Evolutionary conservation across 92 coral and sea anemone genomes (phyloP).

Genomic region (Epizoanthus ramosus): DNA sequence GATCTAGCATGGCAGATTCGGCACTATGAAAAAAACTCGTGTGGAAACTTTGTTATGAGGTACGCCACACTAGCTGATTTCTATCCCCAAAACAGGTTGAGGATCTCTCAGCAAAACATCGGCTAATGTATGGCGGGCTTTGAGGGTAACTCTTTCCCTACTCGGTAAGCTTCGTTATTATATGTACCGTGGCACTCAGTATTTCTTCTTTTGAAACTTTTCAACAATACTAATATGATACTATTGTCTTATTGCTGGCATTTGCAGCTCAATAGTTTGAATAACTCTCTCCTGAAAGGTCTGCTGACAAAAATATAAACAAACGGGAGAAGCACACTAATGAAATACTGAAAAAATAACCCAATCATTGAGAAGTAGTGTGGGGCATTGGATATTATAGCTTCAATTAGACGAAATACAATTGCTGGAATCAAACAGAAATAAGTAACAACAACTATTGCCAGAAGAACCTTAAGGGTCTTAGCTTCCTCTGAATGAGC

Average conservation of each 20-base stretch:
- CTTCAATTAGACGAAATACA: neutral
- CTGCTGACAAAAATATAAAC: neutral
- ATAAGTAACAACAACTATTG: neutral
- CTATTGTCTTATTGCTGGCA: neutral
- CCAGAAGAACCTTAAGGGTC: neutral
- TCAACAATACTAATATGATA: too few relatives aligned
- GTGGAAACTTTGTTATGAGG: too few relatives aligned
- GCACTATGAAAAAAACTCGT: too few relatives aligned
- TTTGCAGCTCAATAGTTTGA: neutral
- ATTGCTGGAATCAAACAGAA: conserved; percentile 1
- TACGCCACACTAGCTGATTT: too few relatives aligned
- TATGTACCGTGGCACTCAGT: too few relatives aligned
- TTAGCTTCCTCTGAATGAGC: neutral
- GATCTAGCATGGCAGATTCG: too few relatives aligned
- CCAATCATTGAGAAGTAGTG: neutral
- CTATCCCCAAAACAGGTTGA: too few relatives aligned
- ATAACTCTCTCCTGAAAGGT: neutral
- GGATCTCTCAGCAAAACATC: too few relatives aligned
- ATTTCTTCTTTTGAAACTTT: too few relatives aligned
- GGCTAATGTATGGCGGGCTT: too few relatives aligned
- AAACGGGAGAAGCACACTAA: neutral
- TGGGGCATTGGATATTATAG: neutral
- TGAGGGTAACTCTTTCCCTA: too few relatives aligned
- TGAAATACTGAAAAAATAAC: neutral
- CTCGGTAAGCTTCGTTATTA: too few relatives aligned